Evolutionary conservation across 2,888 invertebrate genomes (phyloP), one percentile per base, ranked within the genome.

Genomic region (Amaurobius ferox): DNA sequence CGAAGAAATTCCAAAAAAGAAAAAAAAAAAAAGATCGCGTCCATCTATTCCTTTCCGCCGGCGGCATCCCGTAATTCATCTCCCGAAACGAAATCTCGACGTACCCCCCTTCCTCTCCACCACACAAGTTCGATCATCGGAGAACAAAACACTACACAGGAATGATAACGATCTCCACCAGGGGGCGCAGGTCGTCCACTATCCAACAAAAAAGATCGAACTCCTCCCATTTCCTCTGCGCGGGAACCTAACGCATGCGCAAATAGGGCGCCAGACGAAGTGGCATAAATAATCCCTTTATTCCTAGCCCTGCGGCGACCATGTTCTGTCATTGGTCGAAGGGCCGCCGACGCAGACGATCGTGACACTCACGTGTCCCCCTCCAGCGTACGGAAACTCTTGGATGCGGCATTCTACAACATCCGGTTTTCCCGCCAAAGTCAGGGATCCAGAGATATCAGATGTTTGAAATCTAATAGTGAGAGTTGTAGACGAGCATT

Each of bases 281-380:
- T 77, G 83, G 83, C 83, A 83, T 83, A 76, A 83, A 83, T 83
- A 83, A 83, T 83, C 83, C 61, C 83, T 83, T 83, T 83, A 83
- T 83, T 83, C 77, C 77, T 39, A 77, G 83, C 83, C 83, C 83
- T 83, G 83, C 83, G 77, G 83, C 83, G 77, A 77, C 66, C 77
- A 83, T 66, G 83, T 44, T 72, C 77, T 77, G 83, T 83, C 77
- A 83, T 83, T 83, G 83, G 83, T 83, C 83, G 83, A 83, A 39
- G 28, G 39, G 62, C 70, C 81, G 81, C 83, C 71, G 83, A 70
- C 83, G 83, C 83, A 83, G 71, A 83, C 55, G 83, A 77, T 81
- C 77, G 44, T 44, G 71, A 77, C 71, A 77, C 77, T 68, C 71
- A 83, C 32, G 68, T 70, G 64, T 39, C n/a, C 32, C 71, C 39